phyloP scores from a whole-genome alignment of 2,113 vertebrate species.

The Tenrec ecaudatus region DNA sequence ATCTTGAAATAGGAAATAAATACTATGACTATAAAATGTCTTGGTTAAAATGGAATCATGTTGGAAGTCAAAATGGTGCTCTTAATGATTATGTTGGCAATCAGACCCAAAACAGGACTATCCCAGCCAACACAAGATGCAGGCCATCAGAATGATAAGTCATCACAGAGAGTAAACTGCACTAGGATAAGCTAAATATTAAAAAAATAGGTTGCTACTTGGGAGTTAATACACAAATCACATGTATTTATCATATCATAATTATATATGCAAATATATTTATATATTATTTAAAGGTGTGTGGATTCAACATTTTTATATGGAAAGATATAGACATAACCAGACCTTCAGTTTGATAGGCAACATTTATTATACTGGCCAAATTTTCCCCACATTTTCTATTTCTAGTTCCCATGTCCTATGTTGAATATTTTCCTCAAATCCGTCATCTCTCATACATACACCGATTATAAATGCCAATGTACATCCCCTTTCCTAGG shows the following conservation, averaged over 20 bases:
- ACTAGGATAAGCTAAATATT: neutral
- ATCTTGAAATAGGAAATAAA: neutral
- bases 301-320: neutral
- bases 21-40: neutral
- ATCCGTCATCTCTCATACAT: no score
- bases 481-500: neutral
- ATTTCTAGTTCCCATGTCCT: neutral
- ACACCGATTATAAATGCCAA: no score
- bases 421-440: neutral
- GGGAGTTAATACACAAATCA: no score
- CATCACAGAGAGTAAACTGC: neutral
- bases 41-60: neutral
- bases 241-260: no score
- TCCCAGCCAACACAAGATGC: neutral
- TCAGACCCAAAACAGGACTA: neutral
- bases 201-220: no score
- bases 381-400: neutral
- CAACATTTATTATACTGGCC: neutral
- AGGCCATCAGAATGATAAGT: neutral
- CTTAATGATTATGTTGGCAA: slow-evolving; percentile 1
- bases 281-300: no score
- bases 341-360: neutral
- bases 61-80: neutral
- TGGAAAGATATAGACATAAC: neutral
- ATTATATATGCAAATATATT: no score